A percentile compares a stretch with the other conserved stretches of the same genome.
These are phyloP conservation scores for Leguminivora glycinivorella DNA, from an alignment of 1,140 invertebrate species.

Conservation along the genomic window DNA sequence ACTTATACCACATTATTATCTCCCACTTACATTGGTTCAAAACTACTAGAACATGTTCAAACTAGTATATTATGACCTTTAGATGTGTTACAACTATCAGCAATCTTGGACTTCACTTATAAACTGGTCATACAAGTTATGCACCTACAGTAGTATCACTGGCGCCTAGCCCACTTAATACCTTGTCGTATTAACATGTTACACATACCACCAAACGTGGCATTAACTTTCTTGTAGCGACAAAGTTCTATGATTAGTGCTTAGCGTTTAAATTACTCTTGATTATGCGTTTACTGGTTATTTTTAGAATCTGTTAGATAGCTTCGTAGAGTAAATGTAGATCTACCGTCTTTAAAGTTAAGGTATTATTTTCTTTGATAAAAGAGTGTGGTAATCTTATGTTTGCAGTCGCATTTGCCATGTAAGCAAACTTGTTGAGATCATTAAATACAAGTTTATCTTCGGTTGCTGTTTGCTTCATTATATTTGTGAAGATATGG, in stretches of 20 bases:
- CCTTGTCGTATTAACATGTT: conserved; percentile 1
- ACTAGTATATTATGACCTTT: neutral
- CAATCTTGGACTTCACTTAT: neutral
- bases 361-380: neutral
- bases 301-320: conserved; percentile 31
- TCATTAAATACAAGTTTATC: conserved; percentile 8
- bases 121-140: neutral
- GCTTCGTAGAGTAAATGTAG: neutral
- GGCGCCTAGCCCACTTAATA: neutral
- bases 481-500: neutral
- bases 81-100: neutral
- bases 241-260: conserved; percentile 1
- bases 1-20: neutral
- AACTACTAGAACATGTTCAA: neutral
- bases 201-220: neutral
- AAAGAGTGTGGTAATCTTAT: neutral
- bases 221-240: neutral
- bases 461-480: neutral
- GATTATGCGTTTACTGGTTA: conserved; percentile 36
- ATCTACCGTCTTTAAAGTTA: neutral
- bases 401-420: conserved; percentile 5
- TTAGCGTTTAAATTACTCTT: conserved; percentile 35
- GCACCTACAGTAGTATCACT: neutral
- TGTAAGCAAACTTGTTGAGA: neutral
- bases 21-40: no score